Evolutionary conservation across 2,113 vertebrate genomes (phyloP).

Genomic region (Atractosteus spatula): DNA sequence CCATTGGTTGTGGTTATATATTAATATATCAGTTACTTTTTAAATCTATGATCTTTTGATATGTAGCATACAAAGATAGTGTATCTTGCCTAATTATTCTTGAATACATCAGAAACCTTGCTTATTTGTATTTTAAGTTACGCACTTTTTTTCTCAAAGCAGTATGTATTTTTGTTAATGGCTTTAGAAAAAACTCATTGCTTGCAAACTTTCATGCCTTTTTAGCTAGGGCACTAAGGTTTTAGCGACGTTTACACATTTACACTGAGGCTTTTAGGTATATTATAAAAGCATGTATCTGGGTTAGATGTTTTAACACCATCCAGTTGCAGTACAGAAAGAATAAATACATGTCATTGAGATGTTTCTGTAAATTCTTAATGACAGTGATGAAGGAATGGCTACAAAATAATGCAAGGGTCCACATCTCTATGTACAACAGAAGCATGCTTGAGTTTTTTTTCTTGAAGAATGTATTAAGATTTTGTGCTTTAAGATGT

Average conservation of each 20-base stretch:
- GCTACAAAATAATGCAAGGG: not conserved
- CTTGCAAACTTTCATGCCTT: slow-evolving; percentile 23
- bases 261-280: not conserved
- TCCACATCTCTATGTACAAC: not conserved
- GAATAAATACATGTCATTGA: too few species aligned
- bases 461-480: slow-evolving; percentile 7
- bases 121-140: not conserved
- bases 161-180: not conserved
- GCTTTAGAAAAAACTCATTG: slow-evolving; percentile 19
- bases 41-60: too few species aligned
- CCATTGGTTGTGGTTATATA: too few species aligned
- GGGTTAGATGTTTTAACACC: too few species aligned
- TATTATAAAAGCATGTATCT: too few species aligned
- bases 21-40: too few species aligned
- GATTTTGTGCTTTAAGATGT: slow-evolving; percentile 13
- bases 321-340: too few species aligned
- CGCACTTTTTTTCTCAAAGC: slow-evolving; percentile 14
- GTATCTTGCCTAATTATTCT: not conserved
- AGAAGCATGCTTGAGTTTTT: slow-evolving; percentile 12
- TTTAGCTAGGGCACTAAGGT: not conserved
- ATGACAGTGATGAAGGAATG: too few species aligned
- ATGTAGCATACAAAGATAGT: not conserved
- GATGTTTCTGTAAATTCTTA: too few species aligned
- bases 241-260: slow-evolving; percentile 19
- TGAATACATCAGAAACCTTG: slow-evolving; percentile 43